A percentile compares a stretch with the other conserved stretches of the same genome.
These are phyloP conservation scores for Andrena chrysosceles DNA, from an alignment of 2,888 invertebrate species.

Conservation along the genomic window DNA sequence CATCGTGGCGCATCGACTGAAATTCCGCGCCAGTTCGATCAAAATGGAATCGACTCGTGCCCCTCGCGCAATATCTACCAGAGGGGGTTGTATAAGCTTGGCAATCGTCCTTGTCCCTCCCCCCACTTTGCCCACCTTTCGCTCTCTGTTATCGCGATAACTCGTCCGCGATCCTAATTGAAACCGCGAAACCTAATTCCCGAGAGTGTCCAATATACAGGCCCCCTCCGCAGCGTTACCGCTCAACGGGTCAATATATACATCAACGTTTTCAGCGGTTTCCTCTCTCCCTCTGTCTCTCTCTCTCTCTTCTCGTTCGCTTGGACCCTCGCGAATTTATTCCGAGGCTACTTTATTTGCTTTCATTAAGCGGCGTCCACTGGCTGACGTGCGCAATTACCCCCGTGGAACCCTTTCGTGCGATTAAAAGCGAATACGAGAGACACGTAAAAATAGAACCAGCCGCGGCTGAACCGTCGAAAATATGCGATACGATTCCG, in stretches of 20 bases:
- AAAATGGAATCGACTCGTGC: conserved; percentile 58
- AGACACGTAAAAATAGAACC: conserved; percentile 43
- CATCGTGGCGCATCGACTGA: conserved; percentile 16
- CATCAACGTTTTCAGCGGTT: conserved; percentile 56
- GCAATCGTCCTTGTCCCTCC: conserved; percentile 32
- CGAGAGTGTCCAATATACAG: conserved; percentile 75
- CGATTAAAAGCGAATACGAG: conserved; percentile 54
- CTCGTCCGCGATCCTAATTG: conserved; percentile 79
- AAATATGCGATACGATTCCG: conserved; percentile 17
- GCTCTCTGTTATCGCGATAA: conserved; percentile 72
- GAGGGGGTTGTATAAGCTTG: conserved; percentile 28
- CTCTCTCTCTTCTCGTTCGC: conserved; percentile 52
- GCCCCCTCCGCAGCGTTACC: conserved; percentile 44
- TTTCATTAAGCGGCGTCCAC: conserved; percentile 57
- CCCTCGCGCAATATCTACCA: conserved; percentile 51
- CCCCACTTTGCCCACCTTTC: conserved; percentile 28
- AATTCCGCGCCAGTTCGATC: conserved; percentile 41
- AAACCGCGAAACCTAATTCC: conserved; percentile 79
- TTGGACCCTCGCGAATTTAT: conserved; percentile 60
- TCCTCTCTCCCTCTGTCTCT: conserved; percentile 5
- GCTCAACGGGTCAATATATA: conserved; percentile 53
- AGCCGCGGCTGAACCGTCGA: not conserved
- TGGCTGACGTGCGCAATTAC: conserved; percentile 52
- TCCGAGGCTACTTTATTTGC: conserved; percentile 59
- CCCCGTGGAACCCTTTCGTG: conserved; percentile 38